Evolutionary conservation across 2,888 invertebrate genomes (phyloP).

Genomic region (Enchytraeus crypticus): DNA sequence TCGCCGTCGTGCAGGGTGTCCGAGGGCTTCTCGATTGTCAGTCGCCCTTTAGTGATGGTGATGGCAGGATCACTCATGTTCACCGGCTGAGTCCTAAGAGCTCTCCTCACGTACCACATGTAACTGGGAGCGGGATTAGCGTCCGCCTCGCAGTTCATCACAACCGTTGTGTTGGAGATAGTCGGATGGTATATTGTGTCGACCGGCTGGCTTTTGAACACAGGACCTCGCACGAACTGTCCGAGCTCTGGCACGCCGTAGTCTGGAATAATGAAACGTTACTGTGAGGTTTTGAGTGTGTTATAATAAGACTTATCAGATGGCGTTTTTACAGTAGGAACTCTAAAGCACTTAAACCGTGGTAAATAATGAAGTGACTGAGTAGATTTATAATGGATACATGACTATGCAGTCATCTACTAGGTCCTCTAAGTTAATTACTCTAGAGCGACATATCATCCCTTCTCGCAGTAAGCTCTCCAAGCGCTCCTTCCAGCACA

Average conservation of each 20-base stretch:
- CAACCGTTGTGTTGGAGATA: slow-evolving; percentile 12
- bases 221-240: slow-evolving; percentile 17
- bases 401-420: too few species aligned
- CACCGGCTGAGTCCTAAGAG: neutral
- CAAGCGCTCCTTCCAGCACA: too few species aligned
- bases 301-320: too few species aligned
- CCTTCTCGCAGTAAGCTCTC: too few species aligned
- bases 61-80: slow-evolving; percentile 23
- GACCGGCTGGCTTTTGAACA: slow-evolving; percentile 17
- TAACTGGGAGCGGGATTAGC: slow-evolving; percentile 31
- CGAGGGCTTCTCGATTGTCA: slow-evolving; percentile 34
- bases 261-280: slow-evolving; percentile 12
- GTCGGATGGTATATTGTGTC: slow-evolving; percentile 33
- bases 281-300: too few species aligned
- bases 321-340: too few species aligned
- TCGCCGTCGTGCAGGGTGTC: slow-evolving; percentile 31
- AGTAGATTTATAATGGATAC: too few species aligned
- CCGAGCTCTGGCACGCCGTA: slow-evolving; percentile 21
- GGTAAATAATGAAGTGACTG: too few species aligned
- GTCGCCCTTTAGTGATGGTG: slow-evolving; percentile 37
- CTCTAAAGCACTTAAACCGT: too few species aligned
- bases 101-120: slow-evolving; percentile 26
- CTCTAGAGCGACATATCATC: too few species aligned
- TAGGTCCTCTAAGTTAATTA: too few species aligned
- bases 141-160: slow-evolving; percentile 41